Conservation (phyloP, 1,140 invertebrate species). For the Sitobion miscanthi region DNA sequence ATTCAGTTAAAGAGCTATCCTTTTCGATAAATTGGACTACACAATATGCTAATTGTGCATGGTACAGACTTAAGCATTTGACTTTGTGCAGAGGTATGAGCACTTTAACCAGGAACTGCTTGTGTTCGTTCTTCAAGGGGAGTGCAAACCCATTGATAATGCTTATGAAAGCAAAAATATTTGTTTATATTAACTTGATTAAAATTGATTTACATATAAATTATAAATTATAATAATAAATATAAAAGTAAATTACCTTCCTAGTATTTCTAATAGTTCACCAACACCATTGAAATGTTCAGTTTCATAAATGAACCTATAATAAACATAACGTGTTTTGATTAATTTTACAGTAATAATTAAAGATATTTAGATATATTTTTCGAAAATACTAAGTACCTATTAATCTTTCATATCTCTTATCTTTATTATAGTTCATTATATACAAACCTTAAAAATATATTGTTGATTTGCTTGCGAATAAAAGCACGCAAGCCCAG, state of each 20-base stretch:
- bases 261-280: slow-evolving; percentile 97
- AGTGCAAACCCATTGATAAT: slow-evolving; percentile 99
- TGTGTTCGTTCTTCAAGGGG: slow-evolving; percentile 95
- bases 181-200: not conserved
- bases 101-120: slow-evolving; percentile 97
- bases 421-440: not conserved
- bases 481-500: slow-evolving; percentile 97
- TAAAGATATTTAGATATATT: not conserved
- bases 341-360: not conserved
- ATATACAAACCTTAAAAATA: slow-evolving; percentile 78
- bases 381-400: not conserved
- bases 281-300: slow-evolving; percentile 99
- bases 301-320: slow-evolving; percentile 98
- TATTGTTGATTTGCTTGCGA: slow-evolving; percentile 99
- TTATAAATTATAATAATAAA: not conserved
- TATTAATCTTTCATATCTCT: not conserved
- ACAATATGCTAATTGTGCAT: slow-evolving; percentile 99
- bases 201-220: not conserved
- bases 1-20: slow-evolving; percentile 94
- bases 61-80: slow-evolving; percentile 89
- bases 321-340: slow-evolving; percentile 61
- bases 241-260: slow-evolving; percentile 68
- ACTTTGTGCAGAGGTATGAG: slow-evolving; percentile 92
- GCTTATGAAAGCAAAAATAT: slow-evolving; percentile 66
- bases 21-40: slow-evolving; percentile 99